Conservation (phyloP, 1,140 invertebrate genomes). For the Drosophila nannoptera region DNA sequence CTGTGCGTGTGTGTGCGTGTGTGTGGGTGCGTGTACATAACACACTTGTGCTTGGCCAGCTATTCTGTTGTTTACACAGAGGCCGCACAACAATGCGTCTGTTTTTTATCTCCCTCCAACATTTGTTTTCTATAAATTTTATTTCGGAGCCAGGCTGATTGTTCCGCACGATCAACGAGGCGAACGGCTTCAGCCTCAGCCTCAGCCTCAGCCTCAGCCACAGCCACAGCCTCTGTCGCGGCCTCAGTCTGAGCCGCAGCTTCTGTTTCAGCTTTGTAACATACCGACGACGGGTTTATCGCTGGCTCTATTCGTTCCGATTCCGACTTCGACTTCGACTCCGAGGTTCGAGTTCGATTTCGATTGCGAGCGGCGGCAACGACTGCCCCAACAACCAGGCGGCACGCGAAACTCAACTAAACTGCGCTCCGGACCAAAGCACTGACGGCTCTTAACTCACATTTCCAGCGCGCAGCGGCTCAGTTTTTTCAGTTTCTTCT, state of each 20-base stretch:
- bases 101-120: conserved; percentile 19
- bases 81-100: conserved; percentile 39
- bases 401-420: conserved; percentile 61
- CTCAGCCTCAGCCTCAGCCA: conserved; percentile 22
- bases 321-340: conserved; percentile 33
- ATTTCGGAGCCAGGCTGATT: conserved; percentile 40
- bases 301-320: conserved; percentile 22
- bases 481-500: neutral
- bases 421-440: conserved; percentile 60
- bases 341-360: conserved; percentile 13
- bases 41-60: conserved; percentile 44
- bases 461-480: conserved; percentile 28
- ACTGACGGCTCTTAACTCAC: conserved; percentile 60
- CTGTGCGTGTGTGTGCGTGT: no score
- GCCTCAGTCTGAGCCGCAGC: conserved; percentile 20
- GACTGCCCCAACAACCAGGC: conserved; percentile 46
- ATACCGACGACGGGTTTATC: conserved; percentile 51
- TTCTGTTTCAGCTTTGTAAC: conserved; percentile 38
- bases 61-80: conserved; percentile 46
- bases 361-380: conserved; percentile 21
- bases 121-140: conserved; percentile 12
- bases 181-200: conserved; percentile 19
- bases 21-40: conserved; percentile 41
- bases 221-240: conserved; percentile 8
- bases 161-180: conserved; percentile 49